phyloP scores from a whole-genome alignment of 1,140 invertebrate species.

The Saccostrea glomerata region DNA sequence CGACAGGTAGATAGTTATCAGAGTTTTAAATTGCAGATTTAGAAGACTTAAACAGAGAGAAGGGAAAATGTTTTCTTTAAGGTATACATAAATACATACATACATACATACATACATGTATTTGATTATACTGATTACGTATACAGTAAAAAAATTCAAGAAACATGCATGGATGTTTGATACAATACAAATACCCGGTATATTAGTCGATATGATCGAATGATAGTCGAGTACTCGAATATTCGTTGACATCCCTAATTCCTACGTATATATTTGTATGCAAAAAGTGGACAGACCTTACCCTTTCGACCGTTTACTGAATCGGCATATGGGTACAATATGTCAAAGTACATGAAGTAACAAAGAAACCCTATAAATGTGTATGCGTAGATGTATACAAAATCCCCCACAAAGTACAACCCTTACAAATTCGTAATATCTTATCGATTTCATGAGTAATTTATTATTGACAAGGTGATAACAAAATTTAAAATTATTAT shows the following conservation, averaged over 20 bases:
- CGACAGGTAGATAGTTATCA: not conserved
- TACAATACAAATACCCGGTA: no score
- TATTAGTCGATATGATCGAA: no score
- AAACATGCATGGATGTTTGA: no score
- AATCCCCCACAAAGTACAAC: not conserved
- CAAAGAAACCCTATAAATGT: no score
- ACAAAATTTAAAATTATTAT: constrained; percentile 23
- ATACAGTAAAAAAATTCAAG: not conserved
- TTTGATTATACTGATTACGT: not conserved
- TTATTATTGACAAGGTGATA: not conserved
- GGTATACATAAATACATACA: no score
- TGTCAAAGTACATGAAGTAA: no score
- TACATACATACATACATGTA: not conserved
- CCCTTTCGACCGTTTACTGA: no score
- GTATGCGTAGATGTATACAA: not conserved
- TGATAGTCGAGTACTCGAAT: no score
- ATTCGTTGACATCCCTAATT: no score
- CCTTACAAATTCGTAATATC: not conserved
- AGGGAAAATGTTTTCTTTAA: not conserved
- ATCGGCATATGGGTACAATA: no score
- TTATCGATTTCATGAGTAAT: constrained; percentile 19
- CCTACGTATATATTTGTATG: no score
- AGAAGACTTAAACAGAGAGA: not conserved
- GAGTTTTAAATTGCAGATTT: constrained; percentile 10
- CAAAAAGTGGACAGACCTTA: no score